These are phyloP conservation scores for Ranitomeya variabilis DNA, from an alignment of 2,113 vertebrate genomes.

Conservation along the genomic window DNA sequence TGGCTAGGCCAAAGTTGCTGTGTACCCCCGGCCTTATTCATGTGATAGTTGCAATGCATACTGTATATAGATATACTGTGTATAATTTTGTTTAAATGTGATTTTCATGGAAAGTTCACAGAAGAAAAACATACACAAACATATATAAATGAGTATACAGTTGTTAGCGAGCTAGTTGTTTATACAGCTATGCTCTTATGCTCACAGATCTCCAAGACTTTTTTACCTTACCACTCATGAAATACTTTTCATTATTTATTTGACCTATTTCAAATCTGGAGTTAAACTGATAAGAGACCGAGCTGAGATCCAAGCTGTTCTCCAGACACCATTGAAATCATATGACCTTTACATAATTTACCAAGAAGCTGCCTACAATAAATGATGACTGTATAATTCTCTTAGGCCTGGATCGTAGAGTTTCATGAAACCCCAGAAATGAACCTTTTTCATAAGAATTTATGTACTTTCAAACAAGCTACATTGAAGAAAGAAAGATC, in stretches of 20 bases:
- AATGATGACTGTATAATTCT: background rate
- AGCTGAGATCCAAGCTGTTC: background rate
- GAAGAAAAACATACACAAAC: too few species aligned
- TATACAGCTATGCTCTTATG: background rate
- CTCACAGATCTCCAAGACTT: background rate
- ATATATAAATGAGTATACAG: background rate
- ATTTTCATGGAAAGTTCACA: too few species aligned
- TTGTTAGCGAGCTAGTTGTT: background rate
- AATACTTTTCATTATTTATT: slow-evolving; percentile 18
- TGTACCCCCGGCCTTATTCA: too few species aligned
- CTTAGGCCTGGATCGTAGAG: background rate
- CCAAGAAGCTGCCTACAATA: background rate
- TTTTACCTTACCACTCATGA: background rate
- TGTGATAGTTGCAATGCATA: too few species aligned
- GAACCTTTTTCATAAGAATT: background rate
- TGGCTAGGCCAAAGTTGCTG: too few species aligned
- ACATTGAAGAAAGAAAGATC: background rate
- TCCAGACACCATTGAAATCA: slow-evolving; percentile 8
- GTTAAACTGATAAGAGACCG: slow-evolving; percentile 17
- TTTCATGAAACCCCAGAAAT: background rate
- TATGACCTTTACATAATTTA: background rate
- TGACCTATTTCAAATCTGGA: background rate
- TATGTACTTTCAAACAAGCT: background rate
- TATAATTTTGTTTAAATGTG: too few species aligned
- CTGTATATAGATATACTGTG: too few species aligned